Evolutionary conservation across 2,888 invertebrate genomes (phyloP), one percentile per base, ranked within the genome.

Genomic region (Acanthosoma haemorrhoidale): DNA sequence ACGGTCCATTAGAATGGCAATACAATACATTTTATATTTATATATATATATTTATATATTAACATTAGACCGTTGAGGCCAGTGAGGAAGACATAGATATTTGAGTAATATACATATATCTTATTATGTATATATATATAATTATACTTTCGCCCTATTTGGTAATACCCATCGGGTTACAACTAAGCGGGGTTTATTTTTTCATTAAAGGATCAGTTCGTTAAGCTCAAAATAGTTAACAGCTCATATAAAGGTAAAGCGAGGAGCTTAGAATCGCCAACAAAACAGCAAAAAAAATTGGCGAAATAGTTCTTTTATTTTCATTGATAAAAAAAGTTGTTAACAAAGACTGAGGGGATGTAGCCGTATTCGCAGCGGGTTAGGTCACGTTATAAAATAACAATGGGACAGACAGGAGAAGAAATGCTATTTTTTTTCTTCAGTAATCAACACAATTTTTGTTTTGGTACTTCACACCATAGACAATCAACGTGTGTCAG

Each of bases 31-130:
- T 66, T 34, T 31, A 60, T 60, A 11, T 11, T 43, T 11, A 43
- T 43, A 43, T 43, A 43, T 63, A 13, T 61, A n/a, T 38, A 57
- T 51, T 25, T 51, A 51, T 51, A 25, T 51, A 51, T 51, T 70
- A 72, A 67, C 67, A 70, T 70, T 36, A 69, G 70, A 64, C 70
- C 66, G 38, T 43, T 67, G 72, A 72, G 72, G 72, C 72, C 72
- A 72, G 68, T 72, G 66, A 68, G 72, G 72, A 72, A 72, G 72
- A 72, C 72, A 72, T 72, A 72, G 72, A 72, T 72, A 70, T 69
- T 72, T 72, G 72, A 72, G 72, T 72, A 72, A 69, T 66, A 72
- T 72, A 69, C 68, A 60, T 70, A 61, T 60, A 36, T 15, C 57
- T 43, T 69, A 66, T 43, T 41, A 66, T 66, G 39, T 66, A 66